Percentiles rank a stretch among this genome's conserved stretches.
These are phyloP conservation scores for Synergus umbraculus DNA, from an alignment of 2,888 invertebrate species.

Conservation along the genomic window DNA sequence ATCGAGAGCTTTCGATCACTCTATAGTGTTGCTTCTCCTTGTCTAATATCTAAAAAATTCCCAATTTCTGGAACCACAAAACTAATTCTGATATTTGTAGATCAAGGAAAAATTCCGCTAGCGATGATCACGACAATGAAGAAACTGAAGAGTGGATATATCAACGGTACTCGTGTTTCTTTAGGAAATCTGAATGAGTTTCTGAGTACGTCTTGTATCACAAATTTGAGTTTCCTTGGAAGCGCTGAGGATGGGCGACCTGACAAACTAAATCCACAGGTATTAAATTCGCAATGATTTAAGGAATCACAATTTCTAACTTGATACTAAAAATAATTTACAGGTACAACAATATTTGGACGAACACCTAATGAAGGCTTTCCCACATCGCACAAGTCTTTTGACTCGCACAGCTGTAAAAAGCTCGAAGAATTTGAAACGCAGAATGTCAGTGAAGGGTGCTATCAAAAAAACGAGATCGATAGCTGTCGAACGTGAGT, in stretches of 20 bases:
- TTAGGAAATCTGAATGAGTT: conserved; percentile 97
- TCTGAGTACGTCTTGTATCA: conserved; percentile 97
- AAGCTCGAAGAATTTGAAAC: conserved; percentile 79
- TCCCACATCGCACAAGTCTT: conserved; percentile 85
- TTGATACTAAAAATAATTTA: neutral
- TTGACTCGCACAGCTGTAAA: conserved; percentile 79
- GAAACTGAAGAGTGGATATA: conserved; percentile 98
- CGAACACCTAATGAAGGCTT: conserved; percentile 89
- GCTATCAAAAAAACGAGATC: conserved; percentile 96
- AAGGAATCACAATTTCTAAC: neutral
- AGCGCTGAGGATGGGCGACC: conserved; percentile 95
- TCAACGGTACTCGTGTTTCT: conserved; percentile 98
- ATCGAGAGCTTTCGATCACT: neutral
- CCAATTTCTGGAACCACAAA: neutral
- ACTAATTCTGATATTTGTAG: conserved; percentile 76
- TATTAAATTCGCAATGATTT: conserved; percentile 49
- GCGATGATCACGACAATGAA: conserved; percentile 99
- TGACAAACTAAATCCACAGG: conserved; percentile 80
- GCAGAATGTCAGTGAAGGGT: conserved; percentile 93
- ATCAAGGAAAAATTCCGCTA: conserved; percentile 93
- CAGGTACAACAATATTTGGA: conserved; percentile 92
- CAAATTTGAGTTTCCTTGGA: conserved; percentile 96
- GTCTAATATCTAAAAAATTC: neutral
- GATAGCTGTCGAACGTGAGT: conserved; percentile 93
- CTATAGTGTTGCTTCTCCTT: neutral